Percentiles rank a stretch among this genome's conserved stretches.
phyloP scores from a whole-genome alignment of 2,113 vertebrate genomes.

The Anhinga rufa region DNA sequence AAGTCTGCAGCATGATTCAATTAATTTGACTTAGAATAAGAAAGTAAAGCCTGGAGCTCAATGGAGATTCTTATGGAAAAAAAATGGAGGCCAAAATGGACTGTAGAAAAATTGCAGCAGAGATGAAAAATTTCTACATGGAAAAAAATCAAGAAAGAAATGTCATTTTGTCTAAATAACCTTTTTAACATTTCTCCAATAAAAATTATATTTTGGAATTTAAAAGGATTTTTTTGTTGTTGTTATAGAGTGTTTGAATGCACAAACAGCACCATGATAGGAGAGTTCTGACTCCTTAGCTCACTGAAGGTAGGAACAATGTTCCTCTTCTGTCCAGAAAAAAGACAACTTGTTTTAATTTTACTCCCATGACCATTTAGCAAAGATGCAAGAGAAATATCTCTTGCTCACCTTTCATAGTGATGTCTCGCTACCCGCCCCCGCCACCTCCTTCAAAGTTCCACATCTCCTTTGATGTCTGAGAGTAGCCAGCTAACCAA shows the following conservation, averaged over 20 bases:
- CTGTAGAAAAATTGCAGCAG: not conserved
- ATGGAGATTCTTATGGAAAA: not conserved
- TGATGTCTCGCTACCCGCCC: not conserved
- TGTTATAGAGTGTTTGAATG: not conserved
- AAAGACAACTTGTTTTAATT: not conserved
- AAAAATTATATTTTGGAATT: not conserved
- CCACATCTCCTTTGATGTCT: not conserved
- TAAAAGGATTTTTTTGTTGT: not conserved
- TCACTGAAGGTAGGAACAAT: not conserved
- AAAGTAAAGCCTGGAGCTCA: not conserved
- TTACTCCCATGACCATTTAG: not conserved
- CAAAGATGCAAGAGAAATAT: not conserved
- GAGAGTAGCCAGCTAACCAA: not conserved
- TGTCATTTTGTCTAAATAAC: not conserved
- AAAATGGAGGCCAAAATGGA: not conserved
- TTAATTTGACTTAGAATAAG: not conserved
- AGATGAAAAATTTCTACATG: not conserved
- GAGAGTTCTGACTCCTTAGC: not conserved
- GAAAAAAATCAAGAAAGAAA: not conserved
- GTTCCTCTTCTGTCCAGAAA: not conserved
- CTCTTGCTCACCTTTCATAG: not conserved
- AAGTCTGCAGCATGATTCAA: not conserved
- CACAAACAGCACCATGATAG: not conserved
- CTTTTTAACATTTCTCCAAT: not conserved
- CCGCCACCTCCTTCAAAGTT: not conserved